Evolutionary conservation across 2,888 invertebrate genomes (phyloP).

Genomic region (Pristionchus maxplancki): DNA sequence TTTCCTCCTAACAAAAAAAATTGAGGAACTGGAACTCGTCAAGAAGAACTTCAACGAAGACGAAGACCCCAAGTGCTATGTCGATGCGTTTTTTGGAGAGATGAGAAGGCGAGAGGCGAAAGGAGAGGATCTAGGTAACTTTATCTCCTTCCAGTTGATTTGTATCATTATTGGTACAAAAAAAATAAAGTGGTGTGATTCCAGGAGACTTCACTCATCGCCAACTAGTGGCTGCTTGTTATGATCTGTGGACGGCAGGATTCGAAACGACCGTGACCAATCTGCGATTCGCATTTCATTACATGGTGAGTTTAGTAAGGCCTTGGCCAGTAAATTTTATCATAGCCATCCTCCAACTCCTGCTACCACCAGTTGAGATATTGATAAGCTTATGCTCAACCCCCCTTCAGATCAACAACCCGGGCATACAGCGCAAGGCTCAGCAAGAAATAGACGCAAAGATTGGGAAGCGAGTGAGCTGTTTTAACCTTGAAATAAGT

Average conservation of each 20-base stretch:
- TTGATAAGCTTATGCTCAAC: not conserved
- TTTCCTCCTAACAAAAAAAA: too few relatives aligned
- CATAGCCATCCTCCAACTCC: too few relatives aligned
- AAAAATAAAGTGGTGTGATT: too few relatives aligned
- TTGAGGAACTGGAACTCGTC: conserved; percentile 6
- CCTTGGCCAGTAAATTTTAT: not conserved
- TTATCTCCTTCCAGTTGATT: not conserved
- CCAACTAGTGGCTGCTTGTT: not conserved
- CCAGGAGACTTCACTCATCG: conserved; percentile 5
- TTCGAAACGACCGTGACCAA: conserved; percentile 33
- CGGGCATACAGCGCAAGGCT: not conserved
- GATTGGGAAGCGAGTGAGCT: conserved; percentile 8
- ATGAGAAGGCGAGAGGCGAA: conserved; percentile 1
- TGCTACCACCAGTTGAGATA: too few relatives aligned
- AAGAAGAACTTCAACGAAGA: not conserved
- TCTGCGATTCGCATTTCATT: not conserved
- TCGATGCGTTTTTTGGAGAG: not conserved
- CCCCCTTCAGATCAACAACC: conserved; percentile 14
- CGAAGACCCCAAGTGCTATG: conserved; percentile 12
- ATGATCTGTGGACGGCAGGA: conserved; percentile 11
- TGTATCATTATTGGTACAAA: not conserved
- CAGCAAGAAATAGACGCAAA: not conserved
- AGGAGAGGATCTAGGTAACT: not conserved
- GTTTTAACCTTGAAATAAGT: not conserved
- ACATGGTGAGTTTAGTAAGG: not conserved